Evolutionary conservation across 2,888 invertebrate species (phyloP), one percentile per base, ranked within the genome.

Genomic region (Bellardia pandia): DNA sequence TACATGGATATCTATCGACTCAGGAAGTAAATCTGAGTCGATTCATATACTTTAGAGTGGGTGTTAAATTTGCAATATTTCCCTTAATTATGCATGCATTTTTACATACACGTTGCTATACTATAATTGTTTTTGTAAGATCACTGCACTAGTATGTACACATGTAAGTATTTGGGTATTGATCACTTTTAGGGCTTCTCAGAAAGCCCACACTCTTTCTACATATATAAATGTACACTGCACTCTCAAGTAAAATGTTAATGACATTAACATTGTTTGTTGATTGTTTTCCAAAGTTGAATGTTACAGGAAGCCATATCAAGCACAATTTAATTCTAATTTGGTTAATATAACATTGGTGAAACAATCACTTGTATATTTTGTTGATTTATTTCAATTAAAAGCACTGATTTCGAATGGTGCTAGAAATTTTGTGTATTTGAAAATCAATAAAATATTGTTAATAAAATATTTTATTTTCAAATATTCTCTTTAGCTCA

Each of bases 381-480:
- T 68, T 62, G 88, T 66, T 85, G 88, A 76, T 64, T 82, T 69
- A 53, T 77, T 81, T 88, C 89, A 90, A 90, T 80, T 86, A 86
- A 89, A 90, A 89, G 90, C 89, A 90, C 90, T 90, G 90, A 90
- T 90, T 90, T 90, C 90, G 90, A 90, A 90, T 90, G 90, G 90
- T 90, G 90, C 90, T 90, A 90, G 90, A 90, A 90, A 83, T 87
- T 84, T 79, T 80, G 74, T 72, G 51, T 71, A 66, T 80, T 74
- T 83, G 53, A 86, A 82, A 81, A 74, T 56, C 53, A 72, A 78
- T 45, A 68, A 80, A 58, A 72, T 9, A 56, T 62, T 45, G 8
- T 6, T 8, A 23, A 37, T 11, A 45, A 48, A 64, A 40, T 16
- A 33, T 42, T 71, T 83, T 53, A 66, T 60, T 76, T 85, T 76